phyloP scores from a whole-genome alignment of 2,888 invertebrate species.

The Tinea trinotella region DNA sequence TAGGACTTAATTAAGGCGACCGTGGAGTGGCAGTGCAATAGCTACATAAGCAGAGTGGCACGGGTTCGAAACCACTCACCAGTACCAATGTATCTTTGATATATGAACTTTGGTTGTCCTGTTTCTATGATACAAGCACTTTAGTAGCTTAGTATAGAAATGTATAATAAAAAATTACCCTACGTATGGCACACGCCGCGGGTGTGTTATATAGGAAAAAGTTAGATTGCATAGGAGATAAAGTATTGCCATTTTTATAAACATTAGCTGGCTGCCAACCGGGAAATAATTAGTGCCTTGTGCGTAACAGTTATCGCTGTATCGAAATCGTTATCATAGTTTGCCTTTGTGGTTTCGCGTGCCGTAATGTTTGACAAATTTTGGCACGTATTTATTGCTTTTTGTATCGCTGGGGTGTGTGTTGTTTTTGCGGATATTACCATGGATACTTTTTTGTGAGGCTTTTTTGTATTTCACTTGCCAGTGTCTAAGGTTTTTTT shows the following conservation, averaged over 20 bases:
- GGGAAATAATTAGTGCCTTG: background rate
- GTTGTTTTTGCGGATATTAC: background rate
- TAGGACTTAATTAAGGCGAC: no score
- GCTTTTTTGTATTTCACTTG: no score
- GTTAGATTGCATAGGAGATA: constrained; percentile 1
- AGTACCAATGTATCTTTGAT: no score
- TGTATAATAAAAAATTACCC: no score
- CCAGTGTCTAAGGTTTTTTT: no score
- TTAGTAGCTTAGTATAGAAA: no score
- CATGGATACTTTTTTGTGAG: background rate
- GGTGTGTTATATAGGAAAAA: background rate
- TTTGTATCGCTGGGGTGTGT: background rate
- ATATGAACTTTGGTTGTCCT: no score
- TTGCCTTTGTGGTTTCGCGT: constrained; percentile 6
- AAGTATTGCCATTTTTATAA: background rate
- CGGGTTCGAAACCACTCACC: no score
- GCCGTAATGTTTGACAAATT: no score
- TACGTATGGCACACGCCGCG: constrained; percentile 2
- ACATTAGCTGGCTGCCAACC: background rate
- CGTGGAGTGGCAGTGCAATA: no score
- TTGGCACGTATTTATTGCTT: background rate
- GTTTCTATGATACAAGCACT: no score
- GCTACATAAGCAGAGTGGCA: no score
- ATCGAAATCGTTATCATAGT: background rate
- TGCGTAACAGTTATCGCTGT: background rate